Evolutionary conservation across 1,140 invertebrate species (phyloP).

Genomic region (Aphelinus certus): DNA sequence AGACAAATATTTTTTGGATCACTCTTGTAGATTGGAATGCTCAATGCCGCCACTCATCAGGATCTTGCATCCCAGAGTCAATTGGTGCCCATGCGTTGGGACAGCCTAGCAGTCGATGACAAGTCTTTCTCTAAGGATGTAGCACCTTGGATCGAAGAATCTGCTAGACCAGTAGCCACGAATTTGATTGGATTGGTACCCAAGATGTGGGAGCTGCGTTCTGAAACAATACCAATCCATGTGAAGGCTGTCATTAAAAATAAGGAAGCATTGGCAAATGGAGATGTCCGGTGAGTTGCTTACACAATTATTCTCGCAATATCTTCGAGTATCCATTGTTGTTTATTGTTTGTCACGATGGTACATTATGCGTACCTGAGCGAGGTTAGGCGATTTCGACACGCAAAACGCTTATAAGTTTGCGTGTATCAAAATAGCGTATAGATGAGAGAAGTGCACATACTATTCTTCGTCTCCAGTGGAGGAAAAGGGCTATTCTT

Average conservation of each 20-base stretch:
- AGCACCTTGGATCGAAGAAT: slow-evolving; percentile 71
- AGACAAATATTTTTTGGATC: slow-evolving; percentile 19
- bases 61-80: slow-evolving; percentile 74
- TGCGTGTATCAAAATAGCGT: too few species aligned
- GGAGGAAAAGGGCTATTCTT: too few species aligned
- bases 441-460: too few species aligned
- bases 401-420: too few species aligned
- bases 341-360: too few species aligned
- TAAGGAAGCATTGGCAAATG: slow-evolving; percentile 70
- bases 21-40: slow-evolving; percentile 55
- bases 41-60: slow-evolving; percentile 57
- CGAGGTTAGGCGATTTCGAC: too few species aligned
- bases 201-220: slow-evolving; percentile 68
- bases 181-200: slow-evolving; percentile 66
- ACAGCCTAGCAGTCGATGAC: slow-evolving; percentile 41
- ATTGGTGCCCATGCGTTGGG: slow-evolving; percentile 74
- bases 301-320: too few species aligned
- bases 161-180: slow-evolving; percentile 55
- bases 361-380: too few species aligned
- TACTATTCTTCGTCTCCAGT: too few species aligned
- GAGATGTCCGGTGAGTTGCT: slow-evolving; percentile 67
- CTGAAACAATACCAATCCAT: slow-evolving; percentile 74
- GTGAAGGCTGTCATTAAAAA: slow-evolving; percentile 74
- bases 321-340: too few species aligned
- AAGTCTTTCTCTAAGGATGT: slow-evolving; percentile 42